Conservation (phyloP, 2,113 vertebrate genomes). For the Phasianus colchicus region DNA sequence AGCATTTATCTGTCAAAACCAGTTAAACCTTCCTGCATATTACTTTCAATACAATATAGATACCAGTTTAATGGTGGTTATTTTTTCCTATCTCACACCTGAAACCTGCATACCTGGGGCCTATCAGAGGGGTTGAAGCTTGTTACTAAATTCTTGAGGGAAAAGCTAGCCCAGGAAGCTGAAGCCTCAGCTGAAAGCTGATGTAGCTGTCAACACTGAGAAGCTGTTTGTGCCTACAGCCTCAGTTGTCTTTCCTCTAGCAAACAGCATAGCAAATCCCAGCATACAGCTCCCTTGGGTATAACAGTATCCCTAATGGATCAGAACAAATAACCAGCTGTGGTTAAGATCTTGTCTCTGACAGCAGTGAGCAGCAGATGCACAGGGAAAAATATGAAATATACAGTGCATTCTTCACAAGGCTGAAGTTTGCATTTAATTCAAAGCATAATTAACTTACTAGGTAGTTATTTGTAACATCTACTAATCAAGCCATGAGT, state of each 20-base stretch:
- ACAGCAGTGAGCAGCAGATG: not conserved
- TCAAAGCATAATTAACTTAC: not conserved
- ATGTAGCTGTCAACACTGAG: not conserved
- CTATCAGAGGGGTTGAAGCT: not conserved
- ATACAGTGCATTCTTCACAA: not conserved
- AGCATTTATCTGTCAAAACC: not conserved
- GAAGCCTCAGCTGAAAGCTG: not conserved
- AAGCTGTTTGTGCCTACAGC: not conserved
- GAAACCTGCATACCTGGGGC: not conserved
- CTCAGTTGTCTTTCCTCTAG: too few relatives aligned
- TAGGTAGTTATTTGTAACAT: not conserved
- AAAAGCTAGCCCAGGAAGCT: not conserved
- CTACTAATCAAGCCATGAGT: not conserved
- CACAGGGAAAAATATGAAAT: not conserved
- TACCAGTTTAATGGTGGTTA: not conserved
- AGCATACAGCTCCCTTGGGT: not conserved
- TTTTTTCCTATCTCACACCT: not conserved
- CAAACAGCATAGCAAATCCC: not conserved
- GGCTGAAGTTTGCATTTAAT: not conserved
- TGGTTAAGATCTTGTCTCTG: not conserved
- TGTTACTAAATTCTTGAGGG: not conserved
- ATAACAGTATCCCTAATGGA: not conserved
- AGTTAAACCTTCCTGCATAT: not conserved
- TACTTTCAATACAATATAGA: not conserved
- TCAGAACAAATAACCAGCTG: not conserved